Evolutionary conservation across 2,888 invertebrate species (phyloP).

Genomic region (Andrena fulva): DNA sequence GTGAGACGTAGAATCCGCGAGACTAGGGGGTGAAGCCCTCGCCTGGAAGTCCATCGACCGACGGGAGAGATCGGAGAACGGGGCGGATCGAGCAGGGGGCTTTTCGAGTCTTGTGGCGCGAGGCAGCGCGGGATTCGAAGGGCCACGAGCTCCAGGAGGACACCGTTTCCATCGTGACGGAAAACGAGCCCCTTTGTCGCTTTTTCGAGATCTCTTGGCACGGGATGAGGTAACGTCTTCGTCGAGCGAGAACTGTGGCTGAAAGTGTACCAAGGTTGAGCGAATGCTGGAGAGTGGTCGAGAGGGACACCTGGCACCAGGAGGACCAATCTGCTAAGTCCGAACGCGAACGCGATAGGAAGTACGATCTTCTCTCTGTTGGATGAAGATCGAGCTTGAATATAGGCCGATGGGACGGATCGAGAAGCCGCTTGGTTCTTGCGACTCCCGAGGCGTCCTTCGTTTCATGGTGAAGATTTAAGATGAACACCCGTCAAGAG

Average conservation of each 20-base stretch:
- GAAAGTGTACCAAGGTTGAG: background rate
- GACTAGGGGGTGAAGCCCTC: background rate
- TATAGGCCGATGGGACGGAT: background rate
- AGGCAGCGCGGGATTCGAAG: background rate
- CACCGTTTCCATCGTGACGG: background rate
- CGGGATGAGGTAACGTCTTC: background rate
- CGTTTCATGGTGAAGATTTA: constrained; percentile 29
- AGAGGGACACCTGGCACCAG: constrained; percentile 28
- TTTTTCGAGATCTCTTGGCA: background rate
- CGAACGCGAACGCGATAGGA: background rate
- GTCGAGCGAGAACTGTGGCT: background rate
- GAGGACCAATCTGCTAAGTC: background rate
- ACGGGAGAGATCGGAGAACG: background rate
- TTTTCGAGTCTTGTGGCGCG: background rate
- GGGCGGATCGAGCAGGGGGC: background rate
- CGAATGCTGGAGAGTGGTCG: too few species aligned
- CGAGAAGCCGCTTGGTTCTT: constrained; percentile 3
- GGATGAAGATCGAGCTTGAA: constrained; percentile 36
- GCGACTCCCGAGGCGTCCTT: background rate
- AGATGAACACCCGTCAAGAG: constrained; percentile 85
- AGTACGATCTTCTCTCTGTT: background rate
- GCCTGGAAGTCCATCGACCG: background rate
- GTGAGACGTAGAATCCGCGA: background rate
- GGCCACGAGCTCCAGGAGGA: background rate
- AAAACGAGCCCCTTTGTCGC: too few species aligned